Percentiles rank a stretch among this genome's conserved stretches.
Conservation (phyloP, 2,113 vertebrate genomes). For the Tautogolabrus adspersus region DNA sequence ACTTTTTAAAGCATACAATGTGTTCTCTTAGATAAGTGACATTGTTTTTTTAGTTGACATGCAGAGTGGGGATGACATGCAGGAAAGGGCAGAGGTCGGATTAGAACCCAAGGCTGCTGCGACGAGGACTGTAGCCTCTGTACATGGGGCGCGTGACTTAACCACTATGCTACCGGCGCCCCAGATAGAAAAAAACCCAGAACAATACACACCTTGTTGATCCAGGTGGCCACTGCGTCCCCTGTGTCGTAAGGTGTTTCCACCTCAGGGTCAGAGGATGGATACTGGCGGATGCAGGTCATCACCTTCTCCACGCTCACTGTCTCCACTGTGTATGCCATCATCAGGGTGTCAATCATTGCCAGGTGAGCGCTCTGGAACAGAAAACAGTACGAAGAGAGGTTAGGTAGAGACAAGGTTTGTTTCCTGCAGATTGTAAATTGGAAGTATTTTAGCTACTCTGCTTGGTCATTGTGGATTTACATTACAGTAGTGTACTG, state of each 20-base stretch:
- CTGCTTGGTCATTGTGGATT: too few relatives aligned
- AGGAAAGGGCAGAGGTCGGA: too few relatives aligned
- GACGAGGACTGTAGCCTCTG: too few relatives aligned
- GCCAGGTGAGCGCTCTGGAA: conserved; percentile 94
- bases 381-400: conserved; percentile 15
- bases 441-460: too few relatives aligned
- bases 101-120: too few relatives aligned
- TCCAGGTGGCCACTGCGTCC: conserved; percentile 94
- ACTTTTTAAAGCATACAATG: not conserved
- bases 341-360: conserved; percentile 97
- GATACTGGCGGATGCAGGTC: conserved; percentile 89
- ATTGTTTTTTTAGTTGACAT: not conserved
- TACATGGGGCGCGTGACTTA: too few relatives aligned
- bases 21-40: not conserved
- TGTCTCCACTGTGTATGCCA: conserved; percentile 95
- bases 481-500: too few relatives aligned
- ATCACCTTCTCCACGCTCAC: conserved; percentile 93
- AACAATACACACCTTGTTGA: conserved; percentile 92
- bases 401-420: not conserved
- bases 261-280: conserved; percentile 86
- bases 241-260: conserved; percentile 95
- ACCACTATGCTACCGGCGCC: too few relatives aligned
- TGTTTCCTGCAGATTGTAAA: too few relatives aligned
- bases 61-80: too few relatives aligned
- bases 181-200: not conserved